A percentile compares a stretch with the other conserved stretches of the same genome.
phyloP scores from a whole-genome alignment of 64 coral and sea anemone genomes.

The Pocillopora damicornis region DNA sequence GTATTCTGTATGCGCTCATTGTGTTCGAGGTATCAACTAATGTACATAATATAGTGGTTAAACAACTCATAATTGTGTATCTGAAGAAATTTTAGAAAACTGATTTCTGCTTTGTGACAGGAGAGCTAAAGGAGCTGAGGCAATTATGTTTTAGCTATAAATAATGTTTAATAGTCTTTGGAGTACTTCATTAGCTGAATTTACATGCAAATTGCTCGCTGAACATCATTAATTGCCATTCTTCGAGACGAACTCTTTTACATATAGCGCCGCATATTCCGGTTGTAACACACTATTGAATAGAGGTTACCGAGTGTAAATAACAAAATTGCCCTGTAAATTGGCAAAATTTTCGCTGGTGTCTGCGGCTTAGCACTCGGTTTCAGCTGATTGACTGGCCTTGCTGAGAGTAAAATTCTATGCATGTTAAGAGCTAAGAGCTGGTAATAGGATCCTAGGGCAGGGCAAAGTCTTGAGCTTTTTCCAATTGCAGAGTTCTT shows the following conservation, averaged over 20 bases:
- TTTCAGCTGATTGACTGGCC: constrained; percentile 5
- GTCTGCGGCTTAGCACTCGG: not conserved
- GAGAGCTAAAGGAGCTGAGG: not conserved
- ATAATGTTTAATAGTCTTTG: not conserved
- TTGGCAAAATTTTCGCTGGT: not conserved
- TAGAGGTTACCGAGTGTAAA: not conserved
- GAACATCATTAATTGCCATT: constrained; percentile 13
- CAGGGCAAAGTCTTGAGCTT: constrained; percentile 33
- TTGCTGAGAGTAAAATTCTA: constrained; percentile 17
- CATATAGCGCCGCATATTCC: not conserved
- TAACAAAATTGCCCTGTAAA: too few relatives aligned
- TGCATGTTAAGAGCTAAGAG: constrained; percentile 10
- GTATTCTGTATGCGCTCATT: constrained; percentile 7
- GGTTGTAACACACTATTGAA: not conserved
- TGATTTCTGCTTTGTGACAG: not conserved
- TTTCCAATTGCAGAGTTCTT: constrained; percentile 41
- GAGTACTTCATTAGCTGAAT: constrained; percentile 9
- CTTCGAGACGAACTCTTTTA: not conserved
- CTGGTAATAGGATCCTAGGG: constrained; percentile 19
- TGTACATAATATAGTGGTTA: constrained; percentile 1
- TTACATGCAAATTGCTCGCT: constrained; percentile 40
- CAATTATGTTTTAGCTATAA: not conserved
- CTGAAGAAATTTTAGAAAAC: not conserved
- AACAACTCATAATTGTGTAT: constrained; percentile 4
- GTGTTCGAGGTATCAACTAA: constrained; percentile 9